Base-by-base conservation (phyloP, 1,140 invertebrate genomes). In the Phthorimaea operculella region DNA sequence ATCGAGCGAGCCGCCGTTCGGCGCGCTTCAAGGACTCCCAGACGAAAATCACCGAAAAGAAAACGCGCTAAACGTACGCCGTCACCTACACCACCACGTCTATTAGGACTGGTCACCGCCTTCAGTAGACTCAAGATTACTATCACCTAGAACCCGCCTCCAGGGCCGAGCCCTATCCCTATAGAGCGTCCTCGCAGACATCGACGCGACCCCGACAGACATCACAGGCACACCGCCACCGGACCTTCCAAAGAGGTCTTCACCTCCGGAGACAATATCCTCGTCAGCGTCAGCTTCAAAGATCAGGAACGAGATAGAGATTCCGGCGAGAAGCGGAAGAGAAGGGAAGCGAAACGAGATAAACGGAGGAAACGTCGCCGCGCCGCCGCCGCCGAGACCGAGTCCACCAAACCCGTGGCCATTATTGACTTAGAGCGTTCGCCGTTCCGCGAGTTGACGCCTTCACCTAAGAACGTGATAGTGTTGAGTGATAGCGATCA, bases 241-340 rank as follows among this genome's bases (percentile, higher is more conserved):
- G 67, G 87, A 78, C 92, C 93, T 1, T 92, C 91, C 0, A 97
- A 97, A 76, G 94, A 96, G 83, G 94, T 97, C 0, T 96, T 96
- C 71, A 93, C 94, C 0, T 95, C 94, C 18, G 95, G 95, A 4
- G 94, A 96, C 79, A 96, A 96, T 72, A 96, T 97, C 54, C 87
- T 96, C 33, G 94, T 97, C 0, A 96, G 94, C 77, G 93, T 97
- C 6, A 96, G 94, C 78, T 97, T 96, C 75, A 93, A 93, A 68
- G 92, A 93, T 60, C 91, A 92, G 54, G 89, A 89, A 56, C 87
- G 88, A 51, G 85, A 51, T 52, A 36, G 55, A 36, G 66, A 44
- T 18, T 28, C 62, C 10, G 18, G 78, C 86, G 64, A 66, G 17
- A 62, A 66, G 14, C 64, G 67, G 12, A 56, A 62, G 45, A 65